A percentile compares a stretch with the other conserved stretches of the same genome.
phyloP scores from a whole-genome alignment of 1,140 invertebrate genomes.

The Pogonognathellus flavescens region DNA sequence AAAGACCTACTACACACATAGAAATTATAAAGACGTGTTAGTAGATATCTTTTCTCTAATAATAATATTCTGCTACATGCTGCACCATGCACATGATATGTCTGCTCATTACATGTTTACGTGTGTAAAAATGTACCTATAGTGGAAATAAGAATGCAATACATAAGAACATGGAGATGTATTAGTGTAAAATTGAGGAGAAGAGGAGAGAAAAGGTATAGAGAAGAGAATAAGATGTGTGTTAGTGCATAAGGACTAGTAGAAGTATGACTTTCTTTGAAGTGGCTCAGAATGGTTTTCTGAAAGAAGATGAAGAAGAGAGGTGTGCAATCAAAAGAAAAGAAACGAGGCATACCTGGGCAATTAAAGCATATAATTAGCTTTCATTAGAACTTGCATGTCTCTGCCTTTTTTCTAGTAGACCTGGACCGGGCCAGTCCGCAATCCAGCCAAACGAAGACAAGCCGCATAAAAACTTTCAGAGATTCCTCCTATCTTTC shows the following conservation, averaged over 20 bases:
- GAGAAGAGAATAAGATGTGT: slow-evolving; percentile 34
- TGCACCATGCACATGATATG: too few relatives aligned
- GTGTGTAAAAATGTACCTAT: too few relatives aligned
- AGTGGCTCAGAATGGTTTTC: slow-evolving; percentile 40
- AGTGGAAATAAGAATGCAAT: too few relatives aligned
- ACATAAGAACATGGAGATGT: not conserved
- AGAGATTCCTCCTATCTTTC: slow-evolving; percentile 42
- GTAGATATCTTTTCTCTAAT: too few relatives aligned
- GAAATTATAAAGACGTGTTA: too few relatives aligned
- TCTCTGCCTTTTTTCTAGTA: slow-evolving; percentile 53
- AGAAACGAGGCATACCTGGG: slow-evolving; percentile 62
- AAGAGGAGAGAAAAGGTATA: not conserved
- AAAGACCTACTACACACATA: too few relatives aligned
- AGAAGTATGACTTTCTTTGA: slow-evolving; percentile 24
- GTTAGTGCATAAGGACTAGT: slow-evolving; percentile 16
- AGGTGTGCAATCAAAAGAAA: slow-evolving; percentile 63
- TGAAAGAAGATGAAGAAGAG: slow-evolving; percentile 44
- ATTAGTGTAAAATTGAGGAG: not conserved
- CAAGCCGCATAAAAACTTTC: slow-evolving; percentile 55
- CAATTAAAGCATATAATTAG: slow-evolving; percentile 67
- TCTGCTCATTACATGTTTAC: too few relatives aligned
- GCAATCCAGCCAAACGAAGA: slow-evolving; percentile 25
- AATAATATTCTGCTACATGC: too few relatives aligned
- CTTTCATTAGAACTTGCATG: slow-evolving; percentile 65
- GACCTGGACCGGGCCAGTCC: slow-evolving; percentile 26